Evolutionary conservation across 2,888 invertebrate genomes (phyloP), one percentile per base, ranked within the genome.

Genomic region (Cactoblastis cactorum): DNA sequence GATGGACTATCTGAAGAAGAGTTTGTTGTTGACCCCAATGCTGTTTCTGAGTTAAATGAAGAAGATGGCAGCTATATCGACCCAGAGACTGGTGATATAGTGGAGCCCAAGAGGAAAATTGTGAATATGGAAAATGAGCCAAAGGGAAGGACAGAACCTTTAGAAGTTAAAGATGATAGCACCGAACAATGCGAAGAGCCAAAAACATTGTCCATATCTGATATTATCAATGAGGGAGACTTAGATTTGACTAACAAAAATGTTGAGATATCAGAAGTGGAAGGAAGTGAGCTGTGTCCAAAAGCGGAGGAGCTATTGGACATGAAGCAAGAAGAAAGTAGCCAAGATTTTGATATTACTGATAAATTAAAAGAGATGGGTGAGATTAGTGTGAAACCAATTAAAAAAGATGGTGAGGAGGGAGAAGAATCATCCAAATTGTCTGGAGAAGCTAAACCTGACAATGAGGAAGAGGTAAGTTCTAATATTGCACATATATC

Each of bases 351-450:
- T 70, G 92, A 92, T 67, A 91, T 92, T 38, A 90, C 91, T 47
- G 92, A 92, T 58, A 92, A 92, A 69, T 71, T 92, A 43, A 92
- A 92, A 68, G 92, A 92, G 75, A 92, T 92, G 92, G 92, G 92
- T 12, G 89, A 90, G 63, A 87, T 90, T 33, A 89, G 88, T 76
- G 86, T 84, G 3, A 88, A 86, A 56, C 78, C 89, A 12, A 69
- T 86, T 2, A 71, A 69, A 50, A 80, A 80, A 49, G 76, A 77
- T 17, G 81, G 77, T 14, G 77, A 71, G 43, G 78, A 77, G 11
- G 72, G 65, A 33, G 67, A 56, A 2, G 67, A 71, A 43, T 52
- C 58, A 47, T 55, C 66, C 8, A 69, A 6, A 9, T 6, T 9
- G 1, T 4, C 69, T 34, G 76, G 65, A 19, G 76, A 74, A 47